Base-by-base conservation (phyloP, 2,888 invertebrate species). In the Acleris holmiana region DNA sequence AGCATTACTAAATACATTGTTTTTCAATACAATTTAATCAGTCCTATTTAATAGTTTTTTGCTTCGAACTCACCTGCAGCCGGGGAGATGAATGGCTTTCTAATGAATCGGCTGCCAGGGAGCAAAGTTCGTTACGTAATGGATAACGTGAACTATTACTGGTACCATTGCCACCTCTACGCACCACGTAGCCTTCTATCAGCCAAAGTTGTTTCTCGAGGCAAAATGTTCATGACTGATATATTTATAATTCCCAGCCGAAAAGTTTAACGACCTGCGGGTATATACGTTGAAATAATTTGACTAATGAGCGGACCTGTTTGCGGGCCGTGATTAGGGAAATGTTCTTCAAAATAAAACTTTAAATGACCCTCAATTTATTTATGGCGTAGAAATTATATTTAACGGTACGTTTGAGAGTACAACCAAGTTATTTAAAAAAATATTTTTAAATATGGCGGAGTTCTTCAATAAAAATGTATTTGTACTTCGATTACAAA, bases 51-150 rank as follows among this genome's bases (percentile, higher is more conserved):
- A 35, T 13, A 35, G 35, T 35, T 35, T 35, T 35, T 35, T 35
- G 57, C 58, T 59, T 47, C 53, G 61, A 51, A 44, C 47, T 46
- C 71, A 71, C 74, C 72, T 70, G 70, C 66, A 68, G 61, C 65
- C 70, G 69, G 54, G 67, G 77, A 79, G 82, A 86, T 85, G 86
- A 86, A 88, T 87, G 83, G 83, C 76, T 86, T 86, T 84, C 86
- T 87, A 88, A 88, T 88, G 86, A 86, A 88, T 83, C 84, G 79
- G 78, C 76, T 72, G 77, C 72, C 74, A 70, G 71, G 70, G 79
- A 76, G 75, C 78, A 77, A 85, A 85, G 82, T 85, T 88, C 84
- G 86, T 85, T 87, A 85, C 78, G 79, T 85, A 86, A 84, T 87
- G 82, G 85, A 77, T 78, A 78, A 77, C 79, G 74, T 73, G 75